phyloP scores from a whole-genome alignment of 1,140 invertebrate species.

The Forficula auricularia region DNA sequence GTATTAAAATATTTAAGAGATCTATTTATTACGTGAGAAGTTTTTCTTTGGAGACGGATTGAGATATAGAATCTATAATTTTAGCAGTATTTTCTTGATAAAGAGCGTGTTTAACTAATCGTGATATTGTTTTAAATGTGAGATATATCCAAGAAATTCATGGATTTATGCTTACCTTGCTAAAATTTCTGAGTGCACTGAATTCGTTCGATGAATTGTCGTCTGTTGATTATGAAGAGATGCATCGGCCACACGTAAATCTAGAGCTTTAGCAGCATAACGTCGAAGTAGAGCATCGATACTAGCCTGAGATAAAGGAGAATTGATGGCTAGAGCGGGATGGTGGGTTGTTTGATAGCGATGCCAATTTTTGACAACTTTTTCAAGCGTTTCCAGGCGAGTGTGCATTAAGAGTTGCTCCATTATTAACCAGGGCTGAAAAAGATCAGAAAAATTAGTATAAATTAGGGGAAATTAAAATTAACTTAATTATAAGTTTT shows the following conservation, averaged over 20 bases:
- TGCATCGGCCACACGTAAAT: conserved; percentile 38
- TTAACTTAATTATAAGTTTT: no score
- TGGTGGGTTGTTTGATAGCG: background rate
- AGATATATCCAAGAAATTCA: background rate
- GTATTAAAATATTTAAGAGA: no score
- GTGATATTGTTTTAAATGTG: no score
- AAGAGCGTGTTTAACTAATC: no score
- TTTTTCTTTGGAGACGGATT: no score
- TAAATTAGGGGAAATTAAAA: no score
- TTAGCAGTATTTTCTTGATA: no score
- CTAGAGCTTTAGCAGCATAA: conserved; percentile 53
- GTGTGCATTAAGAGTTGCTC: conserved; percentile 61
- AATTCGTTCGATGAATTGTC: background rate
- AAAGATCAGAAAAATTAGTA: no score
- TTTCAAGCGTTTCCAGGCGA: conserved; percentile 43
- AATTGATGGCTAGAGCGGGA: conserved; percentile 4
- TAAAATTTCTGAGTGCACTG: no score
- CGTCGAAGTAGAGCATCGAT: conserved; percentile 46
- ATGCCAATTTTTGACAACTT: conserved; percentile 27
- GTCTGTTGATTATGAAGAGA: background rate
- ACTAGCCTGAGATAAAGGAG: conserved; percentile 25
- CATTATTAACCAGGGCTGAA: conserved; percentile 46
- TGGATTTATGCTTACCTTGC: no score
- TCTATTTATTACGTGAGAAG: no score
- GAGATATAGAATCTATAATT: no score